phyloP scores from a whole-genome alignment of 2,797 vertebrate genomes.

The Schizothorax lantsangensis region DNA sequence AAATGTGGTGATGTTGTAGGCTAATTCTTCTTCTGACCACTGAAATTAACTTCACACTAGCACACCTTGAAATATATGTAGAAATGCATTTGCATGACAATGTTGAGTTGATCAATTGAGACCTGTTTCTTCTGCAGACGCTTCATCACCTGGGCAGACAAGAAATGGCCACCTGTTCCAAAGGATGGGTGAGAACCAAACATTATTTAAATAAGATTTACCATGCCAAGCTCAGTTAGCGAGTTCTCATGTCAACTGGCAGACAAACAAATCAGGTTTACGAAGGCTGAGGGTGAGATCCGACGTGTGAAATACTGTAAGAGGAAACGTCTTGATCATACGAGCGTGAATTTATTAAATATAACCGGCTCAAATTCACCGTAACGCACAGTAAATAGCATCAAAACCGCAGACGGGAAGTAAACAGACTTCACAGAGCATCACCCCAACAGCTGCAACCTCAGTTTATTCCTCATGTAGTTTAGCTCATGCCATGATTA shows the following conservation, averaged over 20 bases:
- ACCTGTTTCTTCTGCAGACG: constrained; percentile 72
- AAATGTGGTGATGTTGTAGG: no score
- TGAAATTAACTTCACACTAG: background rate
- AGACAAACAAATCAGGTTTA: background rate
- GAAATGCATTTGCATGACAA: background rate
- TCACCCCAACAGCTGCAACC: constrained; percentile 20
- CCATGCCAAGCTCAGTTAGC: background rate
- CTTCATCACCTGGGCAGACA: constrained; percentile 79
- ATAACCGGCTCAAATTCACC: background rate
- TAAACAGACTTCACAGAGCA: constrained; percentile 16
- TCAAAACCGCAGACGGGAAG: background rate
- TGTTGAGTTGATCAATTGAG: background rate
- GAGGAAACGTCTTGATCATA: background rate
- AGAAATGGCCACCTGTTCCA: constrained; percentile 88
- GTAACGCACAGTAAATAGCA: background rate
- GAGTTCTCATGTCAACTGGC: background rate
- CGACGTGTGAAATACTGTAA: background rate
- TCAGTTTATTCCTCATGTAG: background rate
- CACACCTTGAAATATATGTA: background rate
- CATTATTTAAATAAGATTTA: background rate
- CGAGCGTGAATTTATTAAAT: background rate
- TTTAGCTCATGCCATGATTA: constrained; percentile 45
- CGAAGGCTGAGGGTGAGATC: background rate
- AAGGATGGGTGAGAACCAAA: constrained; percentile 81
- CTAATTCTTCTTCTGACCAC: background rate